Conservation (phyloP, 2,113 vertebrate genomes). For the Colossoma macropomum region DNA sequence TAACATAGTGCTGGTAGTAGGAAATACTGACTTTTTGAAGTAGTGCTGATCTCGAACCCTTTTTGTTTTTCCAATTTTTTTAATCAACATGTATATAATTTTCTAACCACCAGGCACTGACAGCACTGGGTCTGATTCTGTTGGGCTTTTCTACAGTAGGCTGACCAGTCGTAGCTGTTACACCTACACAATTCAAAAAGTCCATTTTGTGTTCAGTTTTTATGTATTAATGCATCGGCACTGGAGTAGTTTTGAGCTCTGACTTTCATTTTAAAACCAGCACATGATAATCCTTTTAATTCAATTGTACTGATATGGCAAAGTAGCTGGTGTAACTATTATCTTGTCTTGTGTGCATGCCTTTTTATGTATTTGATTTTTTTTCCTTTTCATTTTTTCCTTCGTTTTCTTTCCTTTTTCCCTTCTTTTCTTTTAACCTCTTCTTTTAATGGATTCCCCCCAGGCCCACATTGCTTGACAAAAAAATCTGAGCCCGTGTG, state of each 20-base stretch:
- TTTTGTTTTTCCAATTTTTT: constrained; percentile 15
- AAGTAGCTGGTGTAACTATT: constrained; percentile 53
- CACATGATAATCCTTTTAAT: constrained; percentile 40
- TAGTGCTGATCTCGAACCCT: constrained; percentile 51
- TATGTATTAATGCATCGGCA: constrained; percentile 48
- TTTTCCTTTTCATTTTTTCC: constrained; percentile 1
- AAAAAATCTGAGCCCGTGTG: constrained; percentile 20
- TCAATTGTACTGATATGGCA: constrained; percentile 50
- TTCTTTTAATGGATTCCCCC: constrained; percentile 30
- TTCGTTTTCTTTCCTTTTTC: constrained; percentile 11
- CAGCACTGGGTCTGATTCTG: constrained; percentile 12
- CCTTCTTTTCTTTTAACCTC: constrained; percentile 18
- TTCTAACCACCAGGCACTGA: constrained; percentile 44
- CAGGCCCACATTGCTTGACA: background rate
- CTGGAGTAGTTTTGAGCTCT: constrained; percentile 53
- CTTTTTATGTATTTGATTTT: constrained; percentile 32
- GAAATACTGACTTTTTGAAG: constrained; percentile 46
- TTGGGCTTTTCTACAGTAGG: constrained; percentile 15
- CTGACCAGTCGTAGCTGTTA: background rate
- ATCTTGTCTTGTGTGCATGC: constrained; percentile 57
- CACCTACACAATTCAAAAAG: constrained; percentile 33
- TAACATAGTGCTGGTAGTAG: constrained; percentile 51
- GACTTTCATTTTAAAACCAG: constrained; percentile 32
- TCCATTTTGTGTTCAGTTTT: constrained; percentile 49
- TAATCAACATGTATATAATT: constrained; percentile 58